Percentiles rank a stretch among this genome's conserved stretches.
These are phyloP conservation scores for Syrista parreyssii DNA, from an alignment of 2,888 invertebrate genomes.

Conservation along the genomic window DNA sequence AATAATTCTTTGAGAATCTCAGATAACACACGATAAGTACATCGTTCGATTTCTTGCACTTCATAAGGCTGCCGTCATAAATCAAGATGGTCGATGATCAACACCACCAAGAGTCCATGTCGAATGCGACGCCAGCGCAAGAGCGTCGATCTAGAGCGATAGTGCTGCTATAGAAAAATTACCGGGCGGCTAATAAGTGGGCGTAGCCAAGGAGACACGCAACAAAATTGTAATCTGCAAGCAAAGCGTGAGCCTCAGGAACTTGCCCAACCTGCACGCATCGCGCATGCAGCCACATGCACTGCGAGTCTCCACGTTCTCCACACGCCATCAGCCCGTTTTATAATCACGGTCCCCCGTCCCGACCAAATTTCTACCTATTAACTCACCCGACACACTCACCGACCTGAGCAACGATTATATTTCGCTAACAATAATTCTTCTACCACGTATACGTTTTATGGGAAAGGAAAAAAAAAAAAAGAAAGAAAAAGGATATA, in stretches of 20 bases:
- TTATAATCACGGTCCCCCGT: conserved; percentile 49
- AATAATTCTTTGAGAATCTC: not conserved
- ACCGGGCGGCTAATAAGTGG: conserved; percentile 51
- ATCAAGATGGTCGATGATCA: not conserved
- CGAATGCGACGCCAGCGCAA: not conserved
- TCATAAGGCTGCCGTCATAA: not conserved
- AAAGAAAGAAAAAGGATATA: not conserved
- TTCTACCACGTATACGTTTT: not conserved
- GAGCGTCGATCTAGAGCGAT: conserved; percentile 45
- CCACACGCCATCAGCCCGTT: conserved; percentile 52
- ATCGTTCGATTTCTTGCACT: not conserved
- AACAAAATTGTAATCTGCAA: conserved; percentile 51
- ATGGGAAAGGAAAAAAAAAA: not conserved
- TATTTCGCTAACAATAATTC: not conserved
- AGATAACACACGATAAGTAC: not conserved
- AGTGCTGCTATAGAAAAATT: conserved; percentile 50
- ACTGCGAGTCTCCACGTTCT: conserved; percentile 35
- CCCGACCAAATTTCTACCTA: conserved; percentile 50
- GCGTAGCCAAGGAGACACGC: conserved; percentile 53
- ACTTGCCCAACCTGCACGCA: conserved; percentile 27
- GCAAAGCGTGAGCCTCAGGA: conserved; percentile 43
- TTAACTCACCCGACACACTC: conserved; percentile 37
- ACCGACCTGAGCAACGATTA: not conserved
- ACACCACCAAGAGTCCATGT: not conserved
- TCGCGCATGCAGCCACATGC: conserved; percentile 36